These are phyloP conservation scores for Achatina immaculata DNA, from an alignment of 1,140 invertebrate genomes.

Conservation along the genomic window DNA sequence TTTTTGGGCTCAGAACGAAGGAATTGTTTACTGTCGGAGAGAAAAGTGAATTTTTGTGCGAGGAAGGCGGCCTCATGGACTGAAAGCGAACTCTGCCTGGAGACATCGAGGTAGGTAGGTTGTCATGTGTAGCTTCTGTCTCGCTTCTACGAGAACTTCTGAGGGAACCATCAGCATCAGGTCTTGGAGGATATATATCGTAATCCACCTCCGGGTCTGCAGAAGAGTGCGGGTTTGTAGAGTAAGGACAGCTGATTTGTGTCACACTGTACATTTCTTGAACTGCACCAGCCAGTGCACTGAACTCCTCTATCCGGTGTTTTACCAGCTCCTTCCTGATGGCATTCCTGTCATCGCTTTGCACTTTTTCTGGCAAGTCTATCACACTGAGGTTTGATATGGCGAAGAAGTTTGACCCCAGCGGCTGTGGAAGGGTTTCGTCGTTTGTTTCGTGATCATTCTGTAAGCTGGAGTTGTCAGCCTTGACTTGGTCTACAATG, in stretches of 20 bases:
- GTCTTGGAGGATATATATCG: constrained; percentile 9
- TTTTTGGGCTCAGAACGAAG: too few species aligned
- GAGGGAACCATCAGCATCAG: not conserved
- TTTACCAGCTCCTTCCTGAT: not conserved
- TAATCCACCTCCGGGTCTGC: constrained; percentile 15
- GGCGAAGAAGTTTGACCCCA: not conserved
- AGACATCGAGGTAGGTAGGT: not conserved
- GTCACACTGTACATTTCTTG: not conserved
- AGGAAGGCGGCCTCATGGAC: not conserved
- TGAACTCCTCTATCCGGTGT: not conserved
- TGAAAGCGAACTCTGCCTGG: not conserved
- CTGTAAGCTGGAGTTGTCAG: too few species aligned
- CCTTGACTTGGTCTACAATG: too few species aligned
- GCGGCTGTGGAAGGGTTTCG: not conserved
- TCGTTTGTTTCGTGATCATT: not conserved
- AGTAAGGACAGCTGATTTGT: not conserved
- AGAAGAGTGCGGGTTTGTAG: not conserved
- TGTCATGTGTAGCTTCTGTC: not conserved
- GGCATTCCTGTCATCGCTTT: not conserved
- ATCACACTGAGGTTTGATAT: not conserved
- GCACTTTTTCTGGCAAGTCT: not conserved
- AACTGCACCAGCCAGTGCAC: not conserved
- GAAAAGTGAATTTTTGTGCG: too few species aligned
- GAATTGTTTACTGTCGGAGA: too few species aligned
- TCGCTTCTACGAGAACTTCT: not conserved